Evolutionary conservation across 2,113 vertebrate genomes (phyloP), one percentile per base, ranked within the genome.

Genomic region (Fulica atra): DNA sequence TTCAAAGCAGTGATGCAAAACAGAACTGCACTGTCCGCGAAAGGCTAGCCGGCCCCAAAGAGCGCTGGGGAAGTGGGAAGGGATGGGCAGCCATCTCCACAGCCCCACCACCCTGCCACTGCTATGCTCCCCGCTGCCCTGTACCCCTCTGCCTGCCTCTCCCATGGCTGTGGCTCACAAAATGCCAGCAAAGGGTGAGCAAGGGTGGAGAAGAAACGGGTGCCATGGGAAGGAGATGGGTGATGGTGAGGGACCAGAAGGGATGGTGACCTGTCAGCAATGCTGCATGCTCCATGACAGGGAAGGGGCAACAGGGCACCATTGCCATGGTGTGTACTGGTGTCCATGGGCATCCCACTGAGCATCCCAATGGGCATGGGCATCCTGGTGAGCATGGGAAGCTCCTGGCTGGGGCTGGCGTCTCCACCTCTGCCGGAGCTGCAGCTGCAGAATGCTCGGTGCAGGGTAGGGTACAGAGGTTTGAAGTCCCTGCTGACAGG

Each of bases 1-100:
- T 96, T 95, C 95, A 95, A 95, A 94, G 79, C 36, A 4, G 85
- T 96, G 96, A 97, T 97, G 94, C 93, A 97, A 97, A 97, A 86
- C 97, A 97, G 97, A 97, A 29, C 96, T 69, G 73, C 89, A 88
- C 95, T 96, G 97, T 95, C 96, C 91, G 13, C 10, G 50, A 70
- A 83, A 72, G 78, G 78, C 87, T 88, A 61, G 68, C 84, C 0
- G 0, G 89, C 92, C 92, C 92, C 44, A 15, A 8, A 81, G 81
- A 19, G 50, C 0, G 0, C 26, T 0, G 25, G 82, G 60, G 53
- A 82, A 86, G 28, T 4, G 38, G 60, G 51, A 88, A 73, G 33
- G 40, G 77, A 61, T 18, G 33, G 79, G 66, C 17, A 1, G 44
- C 54, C 86, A 61, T 2, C 88, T 63, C 86, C 36, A 16, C 31